Percentiles rank a stretch among this genome's conserved stretches.
Conservation (phyloP, 2,888 invertebrate species). For the Coelopa pilipes region DNA sequence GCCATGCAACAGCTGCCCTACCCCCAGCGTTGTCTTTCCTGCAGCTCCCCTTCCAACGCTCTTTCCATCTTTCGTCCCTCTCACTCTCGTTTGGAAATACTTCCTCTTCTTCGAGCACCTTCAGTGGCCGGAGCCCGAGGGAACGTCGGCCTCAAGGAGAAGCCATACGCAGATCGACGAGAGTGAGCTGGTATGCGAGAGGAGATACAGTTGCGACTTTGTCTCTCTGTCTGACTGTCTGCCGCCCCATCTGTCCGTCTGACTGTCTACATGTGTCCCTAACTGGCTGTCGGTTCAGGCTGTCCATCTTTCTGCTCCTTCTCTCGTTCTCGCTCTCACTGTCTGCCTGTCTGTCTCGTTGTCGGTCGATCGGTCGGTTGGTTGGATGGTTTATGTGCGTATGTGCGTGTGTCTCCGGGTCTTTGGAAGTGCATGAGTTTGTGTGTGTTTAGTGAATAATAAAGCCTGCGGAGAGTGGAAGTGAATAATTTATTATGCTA, state of each 20-base stretch:
- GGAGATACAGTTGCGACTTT: background rate
- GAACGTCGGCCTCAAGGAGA: background rate
- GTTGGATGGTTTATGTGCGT: too few species aligned
- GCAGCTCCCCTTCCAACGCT: too few species aligned
- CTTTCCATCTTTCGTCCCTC: too few species aligned
- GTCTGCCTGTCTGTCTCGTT: background rate
- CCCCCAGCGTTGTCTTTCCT: too few species aligned
- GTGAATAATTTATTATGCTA: slow-evolving; percentile 39
- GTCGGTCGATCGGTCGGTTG: background rate
- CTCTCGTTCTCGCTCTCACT: background rate
- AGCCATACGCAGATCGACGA: background rate
- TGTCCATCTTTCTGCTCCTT: background rate
- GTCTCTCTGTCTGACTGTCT: slow-evolving; percentile 2
- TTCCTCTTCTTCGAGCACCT: too few species aligned
- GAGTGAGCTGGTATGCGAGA: background rate
- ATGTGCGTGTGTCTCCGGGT: too few species aligned
- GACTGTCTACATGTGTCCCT: background rate
- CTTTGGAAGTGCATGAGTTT: background rate
- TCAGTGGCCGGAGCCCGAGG: background rate
- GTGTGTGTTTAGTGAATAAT: background rate
- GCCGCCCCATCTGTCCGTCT: background rate
- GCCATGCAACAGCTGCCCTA: too few species aligned
- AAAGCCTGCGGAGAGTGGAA: slow-evolving; percentile 19
- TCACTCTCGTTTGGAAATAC: too few species aligned
- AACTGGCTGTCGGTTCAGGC: background rate